Base-by-base conservation (phyloP, 2,888 invertebrate species). In the Phlogophora meticulosa region DNA sequence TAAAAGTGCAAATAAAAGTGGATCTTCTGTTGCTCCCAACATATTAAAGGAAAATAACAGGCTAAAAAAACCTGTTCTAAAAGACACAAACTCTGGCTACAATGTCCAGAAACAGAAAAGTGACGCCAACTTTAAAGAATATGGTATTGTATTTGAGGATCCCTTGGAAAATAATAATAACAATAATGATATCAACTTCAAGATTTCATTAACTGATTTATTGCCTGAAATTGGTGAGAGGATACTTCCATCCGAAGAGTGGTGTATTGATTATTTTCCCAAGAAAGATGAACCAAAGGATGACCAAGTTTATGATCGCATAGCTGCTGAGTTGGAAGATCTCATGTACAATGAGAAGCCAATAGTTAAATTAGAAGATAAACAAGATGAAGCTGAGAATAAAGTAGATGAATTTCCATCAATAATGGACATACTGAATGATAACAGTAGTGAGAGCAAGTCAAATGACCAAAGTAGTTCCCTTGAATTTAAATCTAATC, bases 221-320 rank as follows among this genome's bases (percentile, higher is more conserved):
- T 75, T 95, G 67, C 90, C 93, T 65, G 80, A 83, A 59, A 89
- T 95, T 63, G 84, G 91, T 80, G 88, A 89, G 66, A 88, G 67
- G 76, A 88, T 93, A 73, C 87, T 96, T 40, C 95, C 95, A n/a
- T 90, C 92, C 7, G 86, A 91, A 38, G 93, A 93, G 34, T 96
- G 96, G 96, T 88, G 87, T 77, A 93, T 95, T 82, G 95, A 95
- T 70, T 94, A 92, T 78, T 91, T 94, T 66, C 95, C 95, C 17
- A 92, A 91, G 81, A 89, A 83, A 69, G 91, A 92, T 59, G 94
- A 94, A 84, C 91, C 91, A 1, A 94, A 92, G 75, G 91, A 94
- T 85, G 95, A 95, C 80, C 94, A 94, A 88, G 94, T 95, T 5
- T 96, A 95, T 91, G 95, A 96, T 73, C 87, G 94, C 60, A 95